Conservation (phyloP, 2,797 vertebrate species). For the Serranus cabrilla region DNA sequence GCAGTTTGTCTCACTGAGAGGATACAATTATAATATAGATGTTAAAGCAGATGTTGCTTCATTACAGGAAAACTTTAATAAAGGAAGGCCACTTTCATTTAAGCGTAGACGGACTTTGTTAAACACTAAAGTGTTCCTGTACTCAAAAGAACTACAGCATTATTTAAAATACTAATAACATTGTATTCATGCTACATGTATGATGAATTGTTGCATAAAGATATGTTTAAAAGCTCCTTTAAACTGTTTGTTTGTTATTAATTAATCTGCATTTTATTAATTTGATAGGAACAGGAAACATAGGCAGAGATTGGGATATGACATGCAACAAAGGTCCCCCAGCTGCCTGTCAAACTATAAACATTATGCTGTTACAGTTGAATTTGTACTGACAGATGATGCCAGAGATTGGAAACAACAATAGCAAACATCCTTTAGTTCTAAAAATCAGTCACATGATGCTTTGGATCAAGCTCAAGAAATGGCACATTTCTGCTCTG, state of each 20-base stretch:
- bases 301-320: too few species aligned
- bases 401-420: background rate
- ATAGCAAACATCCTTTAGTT: background rate
- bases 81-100: background rate
- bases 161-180: background rate
- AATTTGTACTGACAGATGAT: background rate
- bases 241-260: background rate
- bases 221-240: background rate
- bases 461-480: background rate
- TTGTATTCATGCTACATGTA: too few species aligned
- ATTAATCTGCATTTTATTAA: background rate
- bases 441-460: conserved; percentile 1
- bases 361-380: background rate
- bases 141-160: background rate
- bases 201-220: too few species aligned
- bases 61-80: background rate
- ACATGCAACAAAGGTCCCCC: background rate
- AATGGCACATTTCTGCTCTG: background rate
- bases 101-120: background rate
- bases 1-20: background rate
- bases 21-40: background rate
- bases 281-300: background rate
- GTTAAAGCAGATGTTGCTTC: background rate
- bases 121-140: background rate
- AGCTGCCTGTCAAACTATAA: background rate